Base-by-base conservation (phyloP, 2,888 invertebrate genomes). In the Drosophila acutilabella region DNA sequence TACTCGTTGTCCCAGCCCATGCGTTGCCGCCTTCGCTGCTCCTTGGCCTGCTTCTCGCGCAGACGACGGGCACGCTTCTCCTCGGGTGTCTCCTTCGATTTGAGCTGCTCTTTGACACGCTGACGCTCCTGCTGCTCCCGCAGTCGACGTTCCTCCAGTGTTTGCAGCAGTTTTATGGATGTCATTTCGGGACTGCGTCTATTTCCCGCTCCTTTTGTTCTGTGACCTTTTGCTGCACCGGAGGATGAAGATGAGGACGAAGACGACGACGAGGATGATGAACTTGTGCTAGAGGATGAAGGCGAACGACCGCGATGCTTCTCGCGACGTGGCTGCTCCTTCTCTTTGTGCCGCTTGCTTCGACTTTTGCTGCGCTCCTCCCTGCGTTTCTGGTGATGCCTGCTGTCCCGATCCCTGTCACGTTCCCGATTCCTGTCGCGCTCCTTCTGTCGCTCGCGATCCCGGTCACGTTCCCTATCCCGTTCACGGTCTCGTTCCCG, bases 1-100 rank as follows among this genome's bases (percentile, higher is more conserved):
- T 98, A 98, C 92, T 99, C 98, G 75, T 96, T 97, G 92, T 98
- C 98, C 98, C 98, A 98, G 6, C 98, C 98, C 98, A 98, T 98
- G 76, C 97, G 94, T 91, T 98, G 97, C 61, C 98, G 96, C 0
- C 97, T 93, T 70, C 95, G 95, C 1, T 96, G 94, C 91, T 98
- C 98, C 89, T 99, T 99, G 0, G 95, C 96, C 90, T 97, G 96
- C 92, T 99, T 99, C 89, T 99, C 99, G 58, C 94, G 94, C 44
- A 99, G 93, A 45, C 99, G 94, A 18, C 99, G 94, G 3, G 95
- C 92, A 40, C 96, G 93, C 91, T 99, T 99, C 91, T 99, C 98
- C 92, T 98, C 99, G 0, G 99, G 97, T 0, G 98, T 98, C 93
- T 99, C 99, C 59, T 95, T 95, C 0, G 96, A 96, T 92, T 99